Base-by-base conservation (phyloP, 2,888 invertebrate species). In the Darwinula stevensoni region DNA sequence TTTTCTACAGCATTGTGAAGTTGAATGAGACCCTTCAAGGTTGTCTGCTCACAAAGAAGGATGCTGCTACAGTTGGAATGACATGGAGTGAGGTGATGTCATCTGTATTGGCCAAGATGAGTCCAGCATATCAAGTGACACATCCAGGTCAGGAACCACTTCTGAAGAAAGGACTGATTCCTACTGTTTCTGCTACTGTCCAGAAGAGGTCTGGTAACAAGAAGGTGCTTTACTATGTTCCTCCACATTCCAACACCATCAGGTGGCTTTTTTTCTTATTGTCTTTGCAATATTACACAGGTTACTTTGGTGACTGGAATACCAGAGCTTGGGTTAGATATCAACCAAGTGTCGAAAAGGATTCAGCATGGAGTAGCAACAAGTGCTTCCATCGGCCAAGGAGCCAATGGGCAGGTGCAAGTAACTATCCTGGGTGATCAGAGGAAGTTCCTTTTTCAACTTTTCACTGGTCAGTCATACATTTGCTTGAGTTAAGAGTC, bases 161-260 rank as follows among this genome's bases (percentile, higher is more conserved):
- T 5, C 34, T 62, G 16, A 57, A 57, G 40, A 69, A 67, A 45
- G 66, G 67, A 29, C 67, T 68, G 47, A 56, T 80, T 31, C 67
- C 71, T 18, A 67, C 73, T 3, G 66, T 86, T 39, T 64, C 62
- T 41, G 67, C 86, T 54, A 63, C 63, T 12, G 62, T 78, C 4
- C 67, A 63, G 14, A 66, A 65, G n/a, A 55, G 84, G 36, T 65
- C 70, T 14, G 72, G 75, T 14, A 78, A 78, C 48, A 86, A 86
- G 49, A 82, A 80, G 61, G 82, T 73, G 6, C n/a, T 6, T 22
- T 22, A n/a, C n/a, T n/a, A n/a, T n/a, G n/a, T n/a, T n/a, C n/a
- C n/a, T n/a, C n/a, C n/a, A n/a, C n/a, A n/a, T n/a, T n/a, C n/a
- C n/a, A n/a, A n/a, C n/a, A n/a, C n/a, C n/a, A n/a, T n/a, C n/a